Percentiles rank a stretch among this genome's conserved stretches.
These are phyloP conservation scores for Microcebus griseorufus DNA, from an alignment of 2,113 vertebrate species.

Conservation along the genomic window DNA sequence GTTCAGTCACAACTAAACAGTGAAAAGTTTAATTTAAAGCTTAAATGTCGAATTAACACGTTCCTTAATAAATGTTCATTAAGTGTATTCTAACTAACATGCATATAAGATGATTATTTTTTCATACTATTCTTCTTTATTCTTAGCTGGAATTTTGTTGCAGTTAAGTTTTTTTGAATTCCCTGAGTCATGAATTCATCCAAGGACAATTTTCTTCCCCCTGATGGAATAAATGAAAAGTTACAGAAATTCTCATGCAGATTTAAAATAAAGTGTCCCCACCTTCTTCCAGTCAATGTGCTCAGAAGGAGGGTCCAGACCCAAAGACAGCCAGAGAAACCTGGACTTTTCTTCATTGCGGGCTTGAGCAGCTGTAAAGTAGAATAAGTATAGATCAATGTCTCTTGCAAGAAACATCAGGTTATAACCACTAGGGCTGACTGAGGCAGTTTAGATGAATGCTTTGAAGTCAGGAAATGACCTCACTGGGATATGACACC, in stretches of 20 bases:
- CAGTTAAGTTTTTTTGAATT: constrained; percentile 76
- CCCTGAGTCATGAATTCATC: constrained; percentile 76
- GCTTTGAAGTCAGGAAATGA: constrained; percentile 76
- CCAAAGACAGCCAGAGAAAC: constrained; percentile 90
- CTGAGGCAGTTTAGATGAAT: constrained; percentile 73
- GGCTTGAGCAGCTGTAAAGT: constrained; percentile 87
- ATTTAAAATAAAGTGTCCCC: constrained; percentile 79
- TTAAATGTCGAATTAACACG: constrained; percentile 55
- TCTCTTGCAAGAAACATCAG: constrained; percentile 56
- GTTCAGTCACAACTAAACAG: neutral
- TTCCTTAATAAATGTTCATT: constrained; percentile 39
- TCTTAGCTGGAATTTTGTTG: constrained; percentile 77
- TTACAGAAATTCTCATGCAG: constrained; percentile 69
- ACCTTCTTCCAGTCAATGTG: constrained; percentile 93
- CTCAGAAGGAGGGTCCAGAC: constrained; percentile 91
- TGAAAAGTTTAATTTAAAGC: constrained; percentile 61
- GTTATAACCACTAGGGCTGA: constrained; percentile 59
- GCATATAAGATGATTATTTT: constrained; percentile 73
- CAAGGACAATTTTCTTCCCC: constrained; percentile 66
- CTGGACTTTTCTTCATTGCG: constrained; percentile 90
- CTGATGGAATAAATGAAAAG: constrained; percentile 67
- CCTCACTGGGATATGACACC: constrained; percentile 69
- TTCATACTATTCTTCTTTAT: constrained; percentile 73
- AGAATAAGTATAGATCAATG: constrained; percentile 82
- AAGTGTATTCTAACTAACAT: constrained; percentile 35